Evolutionary conservation across 2,797 vertebrate species (phyloP), one percentile per base, ranked within the genome.

Genomic region (Phoeniculus purpureus): DNA sequence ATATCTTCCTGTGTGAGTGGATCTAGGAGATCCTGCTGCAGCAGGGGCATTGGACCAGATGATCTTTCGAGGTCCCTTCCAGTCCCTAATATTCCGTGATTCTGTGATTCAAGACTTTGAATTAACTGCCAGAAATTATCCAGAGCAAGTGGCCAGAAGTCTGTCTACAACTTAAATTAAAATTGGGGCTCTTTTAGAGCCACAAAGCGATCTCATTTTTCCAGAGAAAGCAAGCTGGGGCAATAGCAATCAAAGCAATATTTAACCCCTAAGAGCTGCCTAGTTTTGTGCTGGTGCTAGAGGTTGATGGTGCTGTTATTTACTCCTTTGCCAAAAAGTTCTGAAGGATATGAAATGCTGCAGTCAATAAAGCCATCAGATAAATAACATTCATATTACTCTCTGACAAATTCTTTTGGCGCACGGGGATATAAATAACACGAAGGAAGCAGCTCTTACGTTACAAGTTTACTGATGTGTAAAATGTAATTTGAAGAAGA

Each of bases 391-490:
- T 97, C 97, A 91, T 97, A 97, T 97, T 96, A 97, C 96, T 97
- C 95, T 95, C 96, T 97, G 97, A 97, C 97, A 98, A 97, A 97
- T 98, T 95, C 97, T 98, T 97, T 96, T 97, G 95, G 94, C 96
- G 95, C 91, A 90, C 29, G 2, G 89, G 86, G 94, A 90, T 96
- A 98, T 98, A 98, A 98, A 98, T 98, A 98, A 98, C 93, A 95
- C 95, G 94, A 96, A 96, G 96, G 97, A 98, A 97, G 97, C 88
- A 94, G 93, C 94, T 97, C 80, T 93, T 97, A 96, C 97, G 97
- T 98, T 98, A 97, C 97, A 97, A 97, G 97, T 97, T 97, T 98
- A 98, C 97, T 97, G 98, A 97, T 97, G 97, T 97, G 97, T 97
- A 97, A 98, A 97, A 98, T 97, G 96, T 95, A 97, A 98, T 98